Evolutionary conservation across 2,113 vertebrate species (phyloP).

Genomic region (Gymnogyps californianus): DNA sequence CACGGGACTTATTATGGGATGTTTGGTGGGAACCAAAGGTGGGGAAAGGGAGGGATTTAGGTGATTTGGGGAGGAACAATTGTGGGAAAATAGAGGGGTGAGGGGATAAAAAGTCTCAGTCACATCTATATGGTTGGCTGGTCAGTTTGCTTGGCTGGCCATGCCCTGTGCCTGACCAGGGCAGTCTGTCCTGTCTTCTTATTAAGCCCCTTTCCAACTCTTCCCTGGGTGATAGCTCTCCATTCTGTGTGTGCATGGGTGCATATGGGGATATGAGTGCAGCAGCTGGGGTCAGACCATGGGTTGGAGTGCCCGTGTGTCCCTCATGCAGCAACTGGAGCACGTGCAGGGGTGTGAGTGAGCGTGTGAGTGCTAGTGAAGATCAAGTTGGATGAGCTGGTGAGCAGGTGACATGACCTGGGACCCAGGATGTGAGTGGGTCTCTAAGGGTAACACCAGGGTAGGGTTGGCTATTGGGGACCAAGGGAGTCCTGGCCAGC

Average conservation of each 20-base stretch:
- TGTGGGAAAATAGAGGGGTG: not conserved
- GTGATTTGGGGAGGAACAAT: not conserved
- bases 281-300: not conserved
- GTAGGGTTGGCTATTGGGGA: not conserved
- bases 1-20: not conserved
- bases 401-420: not conserved
- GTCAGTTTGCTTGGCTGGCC: not conserved
- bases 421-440: not conserved
- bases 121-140: not conserved
- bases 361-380: not conserved
- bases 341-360: accelerated
- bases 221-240: not conserved
- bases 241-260: not conserved
- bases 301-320: not conserved
- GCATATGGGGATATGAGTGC: not conserved
- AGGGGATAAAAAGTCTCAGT: not conserved
- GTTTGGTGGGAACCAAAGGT: not conserved
- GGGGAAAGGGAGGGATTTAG: not conserved
- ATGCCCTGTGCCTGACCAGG: not conserved
- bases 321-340: not conserved
- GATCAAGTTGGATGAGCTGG: not conserved
- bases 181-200: not conserved
- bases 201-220: not conserved
- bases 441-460: not conserved
- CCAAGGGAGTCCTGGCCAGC: not conserved